A percentile compares a stretch with the other conserved stretches of the same genome.
Conservation (phyloP, 2,888 invertebrate species). For the Leucoma salicis region DNA sequence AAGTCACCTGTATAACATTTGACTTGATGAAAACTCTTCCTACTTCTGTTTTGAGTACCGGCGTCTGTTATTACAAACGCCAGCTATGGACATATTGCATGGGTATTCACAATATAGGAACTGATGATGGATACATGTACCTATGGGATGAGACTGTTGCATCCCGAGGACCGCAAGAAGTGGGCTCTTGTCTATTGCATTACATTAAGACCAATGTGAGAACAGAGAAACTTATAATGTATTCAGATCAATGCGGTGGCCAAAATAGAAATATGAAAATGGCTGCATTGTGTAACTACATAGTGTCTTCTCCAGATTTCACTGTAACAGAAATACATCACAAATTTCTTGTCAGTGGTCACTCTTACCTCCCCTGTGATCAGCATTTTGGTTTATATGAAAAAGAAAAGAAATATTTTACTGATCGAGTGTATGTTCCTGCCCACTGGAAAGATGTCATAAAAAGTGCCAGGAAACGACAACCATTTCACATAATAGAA, state of each 20-base stretch:
- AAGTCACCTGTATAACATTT: too few relatives aligned
- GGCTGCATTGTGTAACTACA: slow-evolving; percentile 24
- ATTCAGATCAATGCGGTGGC: too few relatives aligned
- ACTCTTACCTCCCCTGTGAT: slow-evolving; percentile 34
- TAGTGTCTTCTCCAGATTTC: slow-evolving; percentile 19
- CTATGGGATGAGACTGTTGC: slow-evolving; percentile 22
- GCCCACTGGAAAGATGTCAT: slow-evolving; percentile 22
- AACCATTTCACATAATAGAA: too few relatives aligned
- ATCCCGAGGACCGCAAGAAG: slow-evolving; percentile 37
- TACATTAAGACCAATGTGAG: slow-evolving; percentile 25
- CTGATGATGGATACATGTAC: slow-evolving; percentile 15
- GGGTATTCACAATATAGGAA: too few relatives aligned
- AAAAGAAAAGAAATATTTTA: slow-evolving; percentile 28
- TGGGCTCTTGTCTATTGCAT: slow-evolving; percentile 32
- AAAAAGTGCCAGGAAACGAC: too few relatives aligned
- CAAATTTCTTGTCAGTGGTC: slow-evolving; percentile 31
- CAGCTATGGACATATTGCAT: slow-evolving; percentile 29
- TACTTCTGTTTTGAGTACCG: too few relatives aligned
- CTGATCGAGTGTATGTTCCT: slow-evolving; percentile 26
- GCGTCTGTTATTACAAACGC: too few relatives aligned
- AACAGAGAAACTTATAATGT: slow-evolving; percentile 26
- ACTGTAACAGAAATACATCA: slow-evolving; percentile 27
- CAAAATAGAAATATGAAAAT: slow-evolving; percentile 39
- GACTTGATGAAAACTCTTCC: too few relatives aligned
- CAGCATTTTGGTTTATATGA: slow-evolving; percentile 20